Evolutionary conservation across 35 echinoderm and acorn worm species (phyloP).

Genomic region (Anneissia japonica): DNA sequence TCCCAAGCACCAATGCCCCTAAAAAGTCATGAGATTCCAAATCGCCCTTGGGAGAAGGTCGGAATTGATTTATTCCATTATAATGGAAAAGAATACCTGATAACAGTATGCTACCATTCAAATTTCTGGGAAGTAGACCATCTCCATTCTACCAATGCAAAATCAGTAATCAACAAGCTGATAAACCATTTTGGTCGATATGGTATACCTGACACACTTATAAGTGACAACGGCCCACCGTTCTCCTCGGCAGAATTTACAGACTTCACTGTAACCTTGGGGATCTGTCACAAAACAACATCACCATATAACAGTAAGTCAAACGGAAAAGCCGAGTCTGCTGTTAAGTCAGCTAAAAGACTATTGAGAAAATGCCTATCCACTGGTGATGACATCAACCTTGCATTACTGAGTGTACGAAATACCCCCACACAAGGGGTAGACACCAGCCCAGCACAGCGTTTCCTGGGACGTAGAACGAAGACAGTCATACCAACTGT

Average conservation of each 20-base stretch:
- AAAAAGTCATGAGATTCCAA: conserved; percentile 24
- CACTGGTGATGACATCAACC: background rate
- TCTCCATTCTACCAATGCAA: background rate
- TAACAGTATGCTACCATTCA: conserved; percentile 11
- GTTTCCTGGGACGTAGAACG: background rate
- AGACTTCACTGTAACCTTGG: background rate
- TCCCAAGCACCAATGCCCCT: conserved; percentile 5
- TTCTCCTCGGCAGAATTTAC: conserved; percentile 7
- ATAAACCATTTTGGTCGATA: too few relatives aligned
- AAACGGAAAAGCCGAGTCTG: conserved; percentile 15
- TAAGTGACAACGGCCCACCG: conserved; percentile 30
- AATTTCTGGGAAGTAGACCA: conserved; percentile 19
- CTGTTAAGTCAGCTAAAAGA: conserved; percentile 24
- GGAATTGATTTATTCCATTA: background rate
- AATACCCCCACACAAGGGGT: conserved; percentile 27
- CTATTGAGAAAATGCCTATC: conserved; percentile 2
- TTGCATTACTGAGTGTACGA: conserved; percentile 6
- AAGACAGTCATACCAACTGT: conserved; percentile 15
- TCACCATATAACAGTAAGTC: conserved; percentile 25
- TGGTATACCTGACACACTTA: background rate
- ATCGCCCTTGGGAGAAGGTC: conserved; percentile 21
- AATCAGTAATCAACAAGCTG: too few relatives aligned
- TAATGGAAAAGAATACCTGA: background rate
- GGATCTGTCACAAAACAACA: conserved; percentile 14
- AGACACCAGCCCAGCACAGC: conserved; percentile 25